A percentile compares a stretch with the other conserved stretches of the same genome.
These are phyloP conservation scores for Aldabrachelys gigantea DNA, from an alignment of 2,113 vertebrate species.

Conservation along the genomic window DNA sequence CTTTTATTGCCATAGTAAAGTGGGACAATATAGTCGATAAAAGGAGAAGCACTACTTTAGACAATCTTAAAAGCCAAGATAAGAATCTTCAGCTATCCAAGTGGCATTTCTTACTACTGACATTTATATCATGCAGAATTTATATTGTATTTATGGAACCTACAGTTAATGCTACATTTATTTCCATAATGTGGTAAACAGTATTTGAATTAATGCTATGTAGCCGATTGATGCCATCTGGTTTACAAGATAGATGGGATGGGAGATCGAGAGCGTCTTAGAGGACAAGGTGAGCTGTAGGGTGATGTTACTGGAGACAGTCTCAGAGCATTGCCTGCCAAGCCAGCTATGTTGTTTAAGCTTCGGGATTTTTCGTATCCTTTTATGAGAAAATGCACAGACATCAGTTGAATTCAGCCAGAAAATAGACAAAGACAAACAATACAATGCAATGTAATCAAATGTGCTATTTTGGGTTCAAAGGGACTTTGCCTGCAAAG, in stretches of 20 bases:
- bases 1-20: conserved; percentile 85
- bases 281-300: conserved; percentile 93
- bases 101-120: conserved; percentile 75
- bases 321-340: conserved; percentile 91
- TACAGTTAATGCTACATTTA: conserved; percentile 77
- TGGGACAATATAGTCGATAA: conserved; percentile 67
- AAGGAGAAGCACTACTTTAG: conserved; percentile 73
- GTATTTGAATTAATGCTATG: conserved; percentile 71
- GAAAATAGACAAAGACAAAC: conserved; percentile 87
- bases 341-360: conserved; percentile 96
- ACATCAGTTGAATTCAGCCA: conserved; percentile 87
- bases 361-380: conserved; percentile 96
- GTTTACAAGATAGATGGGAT: conserved; percentile 95
- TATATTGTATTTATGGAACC: conserved; percentile 71
- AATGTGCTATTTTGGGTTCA: conserved; percentile 64
- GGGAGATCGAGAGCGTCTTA: conserved; percentile 92
- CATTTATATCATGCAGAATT: conserved; percentile 78
- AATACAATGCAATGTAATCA: conserved; percentile 82
- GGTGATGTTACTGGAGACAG: conserved; percentile 95
- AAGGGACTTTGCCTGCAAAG: conserved; percentile 62
- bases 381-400: conserved; percentile 91
- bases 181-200: conserved; percentile 72
- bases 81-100: conserved; percentile 72
- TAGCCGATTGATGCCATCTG: conserved; percentile 75
- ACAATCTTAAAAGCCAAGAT: conserved; percentile 74